Base-by-base conservation (phyloP, 2,113 vertebrate genomes). In the Corythoichthys haematopterus region DNA sequence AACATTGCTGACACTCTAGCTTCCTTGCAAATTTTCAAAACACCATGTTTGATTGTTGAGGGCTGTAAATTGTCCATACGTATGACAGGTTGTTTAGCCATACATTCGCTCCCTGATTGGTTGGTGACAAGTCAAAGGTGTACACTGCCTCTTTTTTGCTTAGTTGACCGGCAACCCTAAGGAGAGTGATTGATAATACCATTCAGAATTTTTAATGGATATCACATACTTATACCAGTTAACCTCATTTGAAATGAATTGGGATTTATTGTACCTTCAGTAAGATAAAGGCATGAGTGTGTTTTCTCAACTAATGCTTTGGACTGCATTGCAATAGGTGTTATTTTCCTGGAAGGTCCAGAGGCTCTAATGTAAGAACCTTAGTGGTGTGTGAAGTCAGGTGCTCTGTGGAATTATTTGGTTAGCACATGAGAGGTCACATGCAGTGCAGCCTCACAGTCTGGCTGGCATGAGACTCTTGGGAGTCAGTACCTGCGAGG, bases 341-440 rank as follows among this genome's bases (percentile, higher is more conserved):
- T 20, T 46, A 62, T 46, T 62, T 62, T 20, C 9, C 16, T 43
- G 48, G 36, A 16, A 16, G 66, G 35, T 47, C 36, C 69, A 58
- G 51, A 77, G 53, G 67, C 36, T 16, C 8, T 63, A 61, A 78
- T n/a, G 9, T 53, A 20, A 35, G 40, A 66, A 38, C 75, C 52
- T 81, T 80, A 67, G 70, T 82, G 80, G 85, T 72, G 80, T 89
- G 82, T 78, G 75, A 14, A 73, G 76, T 88, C 85, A 87, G 80
- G 80, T 81, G 88, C 76, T 86, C 78, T 64, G 66, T 68, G 71
- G 59, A 68, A 81, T 73, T 48, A 36, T 47, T 78, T 71, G 76
- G 74, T 71, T 69, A 87, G 80, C 87, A 85, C 88, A 90, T 86
- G 90, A 90, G 88, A 65, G 80, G 78, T 90, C 90, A 91, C 88